phyloP scores from a whole-genome alignment of 2,113 vertebrate species.

The Pyrgilauda ruficollis region DNA sequence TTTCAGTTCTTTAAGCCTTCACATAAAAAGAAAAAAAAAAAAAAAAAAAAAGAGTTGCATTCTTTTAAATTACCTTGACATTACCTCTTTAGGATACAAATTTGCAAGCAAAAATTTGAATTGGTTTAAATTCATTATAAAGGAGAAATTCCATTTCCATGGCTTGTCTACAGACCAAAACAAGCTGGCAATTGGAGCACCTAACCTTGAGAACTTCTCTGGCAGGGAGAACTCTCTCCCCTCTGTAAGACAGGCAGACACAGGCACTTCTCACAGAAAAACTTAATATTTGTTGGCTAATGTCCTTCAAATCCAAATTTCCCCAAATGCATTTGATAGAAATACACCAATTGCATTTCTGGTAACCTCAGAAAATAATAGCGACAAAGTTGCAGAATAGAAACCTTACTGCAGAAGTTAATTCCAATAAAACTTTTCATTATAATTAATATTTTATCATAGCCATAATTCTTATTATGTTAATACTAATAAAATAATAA shows the following conservation, averaged over 20 bases:
- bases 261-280: background rate
- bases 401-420: background rate
- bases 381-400: background rate
- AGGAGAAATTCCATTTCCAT: background rate
- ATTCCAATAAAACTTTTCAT: background rate
- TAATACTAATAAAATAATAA: background rate
- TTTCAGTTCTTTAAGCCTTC: background rate
- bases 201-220: background rate
- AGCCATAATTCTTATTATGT: background rate
- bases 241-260: background rate
- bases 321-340: background rate
- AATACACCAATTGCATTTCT: background rate
- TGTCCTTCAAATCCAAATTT: background rate
- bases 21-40: background rate
- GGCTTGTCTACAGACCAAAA: background rate
- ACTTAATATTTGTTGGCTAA: accelerated
- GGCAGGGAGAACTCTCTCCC: background rate
- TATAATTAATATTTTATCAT: background rate
- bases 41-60: background rate
- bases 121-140: background rate
- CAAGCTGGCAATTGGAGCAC: background rate
- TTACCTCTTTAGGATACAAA: background rate
- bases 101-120: background rate
- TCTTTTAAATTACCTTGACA: background rate
- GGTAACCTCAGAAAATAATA: background rate